Conservation (phyloP, 2,113 vertebrate genomes). For the Meles meles region DNA sequence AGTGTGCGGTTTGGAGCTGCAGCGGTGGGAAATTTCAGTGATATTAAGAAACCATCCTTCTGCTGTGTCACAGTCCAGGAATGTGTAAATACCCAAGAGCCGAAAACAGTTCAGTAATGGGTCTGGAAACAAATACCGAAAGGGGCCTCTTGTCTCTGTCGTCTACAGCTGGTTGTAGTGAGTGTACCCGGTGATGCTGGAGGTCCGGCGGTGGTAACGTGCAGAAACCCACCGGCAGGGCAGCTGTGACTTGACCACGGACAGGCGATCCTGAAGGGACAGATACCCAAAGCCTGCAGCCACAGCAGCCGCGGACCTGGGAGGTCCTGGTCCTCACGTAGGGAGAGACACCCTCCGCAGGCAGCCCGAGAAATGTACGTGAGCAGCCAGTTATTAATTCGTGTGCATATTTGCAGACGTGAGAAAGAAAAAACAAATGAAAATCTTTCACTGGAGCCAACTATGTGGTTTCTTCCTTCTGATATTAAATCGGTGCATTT, state of each 20-base stretch:
- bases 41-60: background rate
- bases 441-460: background rate
- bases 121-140: background rate
- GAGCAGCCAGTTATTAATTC: too few species aligned
- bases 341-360: rapidly evolving
- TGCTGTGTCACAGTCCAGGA: background rate
- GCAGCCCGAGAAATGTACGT: background rate
- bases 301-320: rapidly evolving
- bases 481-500: background rate
- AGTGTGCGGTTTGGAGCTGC: background rate
- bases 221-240: rapidly evolving
- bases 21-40: background rate
- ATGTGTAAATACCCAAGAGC: rapidly evolving
- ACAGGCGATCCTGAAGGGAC: rapidly evolving
- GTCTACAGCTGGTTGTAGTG: background rate
- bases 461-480: background rate
- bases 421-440: background rate
- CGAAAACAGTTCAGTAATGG: background rate
- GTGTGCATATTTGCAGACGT: rapidly evolving
- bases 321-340: rapidly evolving
- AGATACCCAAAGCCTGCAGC: rapidly evolving
- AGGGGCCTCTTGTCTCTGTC: background rate
- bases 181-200: too few species aligned
- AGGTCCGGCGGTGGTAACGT: rapidly evolving
- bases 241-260: rapidly evolving